Base-by-base conservation (phyloP, 2,113 vertebrate genomes). In the Toxotes chatareus region DNA sequence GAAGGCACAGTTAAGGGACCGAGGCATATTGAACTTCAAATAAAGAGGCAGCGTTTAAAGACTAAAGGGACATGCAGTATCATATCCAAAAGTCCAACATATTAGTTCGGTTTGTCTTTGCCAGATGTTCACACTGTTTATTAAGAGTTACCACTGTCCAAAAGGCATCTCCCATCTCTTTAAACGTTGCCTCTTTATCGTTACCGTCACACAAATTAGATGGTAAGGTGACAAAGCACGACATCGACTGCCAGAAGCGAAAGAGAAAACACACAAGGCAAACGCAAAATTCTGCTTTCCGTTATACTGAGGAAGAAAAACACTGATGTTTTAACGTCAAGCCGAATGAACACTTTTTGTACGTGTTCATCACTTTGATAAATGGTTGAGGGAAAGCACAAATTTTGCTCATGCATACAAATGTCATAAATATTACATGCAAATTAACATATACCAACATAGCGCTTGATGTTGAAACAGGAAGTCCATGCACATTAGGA, bases 321-420 rank as follows among this genome's bases (percentile, higher is more conserved):
- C 0, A 23, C 34, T 32, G 8, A 16, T 0, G 19, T 55, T 62
- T 44, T 14, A 7, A 46, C 5, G 4, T 47, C 4, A 49, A 4
- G 34, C 32, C 59, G 27, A 76, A 76, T 40, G 0, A 49, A 17
- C 2, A 2, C n/a, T 46, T 59, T 55, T 53, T 47, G 2, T 61
- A 5, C 23, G 14, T 38, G 2, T 1, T 71, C 0, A 19, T 36
- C 1, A 47, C 5, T 77, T 10, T 63, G 9, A 31, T 27, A 16
- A 36, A 27, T n/a, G 7, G 14, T 1, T 23, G 4, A 56, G 82
- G 81, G 89, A 92, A 92, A 89, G 86, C 88, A 86, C 23, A 90
- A 66, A 21, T 84, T 27, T 76, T 86, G 57, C 14, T 71, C 55
- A 32, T 60, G 59, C 65, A 57, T 27, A 63, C 40, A 14, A 27